A percentile compares a stretch with the other conserved stretches of the same genome.
These are phyloP conservation scores for Lasioglossum figueresi DNA, from an alignment of 2,888 invertebrate species.

Conservation along the genomic window DNA sequence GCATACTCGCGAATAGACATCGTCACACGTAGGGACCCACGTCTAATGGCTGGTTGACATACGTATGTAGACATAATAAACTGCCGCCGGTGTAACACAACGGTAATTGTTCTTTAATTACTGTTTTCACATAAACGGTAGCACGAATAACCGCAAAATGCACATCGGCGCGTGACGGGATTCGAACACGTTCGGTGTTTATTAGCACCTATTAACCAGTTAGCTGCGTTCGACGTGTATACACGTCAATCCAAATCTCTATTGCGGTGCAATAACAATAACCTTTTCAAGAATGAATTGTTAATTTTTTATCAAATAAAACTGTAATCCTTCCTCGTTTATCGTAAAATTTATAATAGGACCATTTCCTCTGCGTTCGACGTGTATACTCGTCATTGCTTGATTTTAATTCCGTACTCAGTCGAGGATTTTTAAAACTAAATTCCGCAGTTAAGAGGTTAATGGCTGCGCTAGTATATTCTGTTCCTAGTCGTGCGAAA, in stretches of 20 bases:
- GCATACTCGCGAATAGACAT: constrained; percentile 9
- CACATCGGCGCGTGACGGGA: background rate
- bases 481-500: background rate
- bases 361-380: too few relatives aligned
- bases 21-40: background rate
- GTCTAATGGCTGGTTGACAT: background rate
- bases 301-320: too few relatives aligned
- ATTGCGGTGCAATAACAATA: too few relatives aligned
- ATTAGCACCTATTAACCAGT: background rate
- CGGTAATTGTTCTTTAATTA: background rate
- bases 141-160: background rate
- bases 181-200: background rate
- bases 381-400: too few relatives aligned
- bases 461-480: background rate
- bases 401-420: too few relatives aligned
- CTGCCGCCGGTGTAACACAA: background rate
- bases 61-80: background rate
- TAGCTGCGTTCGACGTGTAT: too few relatives aligned
- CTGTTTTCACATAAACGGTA: background rate
- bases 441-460: too few relatives aligned
- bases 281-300: too few relatives aligned
- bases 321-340: too few relatives aligned
- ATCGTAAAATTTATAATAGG: too few relatives aligned
- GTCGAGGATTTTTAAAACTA: too few relatives aligned
- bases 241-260: too few relatives aligned